Conservation (phyloP, 2,797 vertebrate species). For the Enteromius radiatus region DNA sequence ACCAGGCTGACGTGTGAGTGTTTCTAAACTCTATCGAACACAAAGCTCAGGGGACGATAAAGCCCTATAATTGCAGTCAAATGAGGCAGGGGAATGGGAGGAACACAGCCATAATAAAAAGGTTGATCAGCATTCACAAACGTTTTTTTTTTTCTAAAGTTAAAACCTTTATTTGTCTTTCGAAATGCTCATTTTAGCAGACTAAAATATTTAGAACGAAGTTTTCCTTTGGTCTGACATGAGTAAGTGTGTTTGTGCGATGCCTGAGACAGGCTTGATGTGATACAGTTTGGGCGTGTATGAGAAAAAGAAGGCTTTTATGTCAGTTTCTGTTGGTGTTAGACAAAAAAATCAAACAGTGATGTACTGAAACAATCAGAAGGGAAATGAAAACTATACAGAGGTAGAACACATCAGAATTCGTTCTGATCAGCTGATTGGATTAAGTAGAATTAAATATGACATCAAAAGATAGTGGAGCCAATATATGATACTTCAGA, state of each 20-base stretch:
- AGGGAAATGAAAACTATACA: conserved; percentile 51
- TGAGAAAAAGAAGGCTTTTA: conserved; percentile 37
- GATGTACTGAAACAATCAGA: conserved; percentile 51
- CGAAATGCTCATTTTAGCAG: neutral
- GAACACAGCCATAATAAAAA: conserved; percentile 8
- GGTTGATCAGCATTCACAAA: conserved; percentile 22
- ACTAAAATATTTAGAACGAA: neutral
- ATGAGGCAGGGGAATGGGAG: neutral
- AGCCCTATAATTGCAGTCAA: conserved; percentile 28
- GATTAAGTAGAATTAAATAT: neutral
- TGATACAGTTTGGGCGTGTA: neutral
- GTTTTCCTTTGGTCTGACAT: neutral
- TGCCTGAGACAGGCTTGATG: neutral
- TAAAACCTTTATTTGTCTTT: neutral
- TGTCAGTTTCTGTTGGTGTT: conserved; percentile 41
- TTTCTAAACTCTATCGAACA: conserved; percentile 32
- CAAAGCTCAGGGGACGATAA: conserved; percentile 7
- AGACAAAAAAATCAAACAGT: conserved; percentile 44
- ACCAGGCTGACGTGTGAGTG: conserved; percentile 45
- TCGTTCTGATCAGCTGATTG: neutral
- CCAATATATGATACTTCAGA: neutral
- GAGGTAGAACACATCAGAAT: neutral
- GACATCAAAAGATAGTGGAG: neutral
- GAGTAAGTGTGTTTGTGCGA: conserved; percentile 14
- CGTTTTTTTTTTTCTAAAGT: neutral